Evolutionary conservation across 92 coral and sea anemone genomes (phyloP), one percentile per base, ranked within the genome.

Genomic region (Pocillopora grandis): DNA sequence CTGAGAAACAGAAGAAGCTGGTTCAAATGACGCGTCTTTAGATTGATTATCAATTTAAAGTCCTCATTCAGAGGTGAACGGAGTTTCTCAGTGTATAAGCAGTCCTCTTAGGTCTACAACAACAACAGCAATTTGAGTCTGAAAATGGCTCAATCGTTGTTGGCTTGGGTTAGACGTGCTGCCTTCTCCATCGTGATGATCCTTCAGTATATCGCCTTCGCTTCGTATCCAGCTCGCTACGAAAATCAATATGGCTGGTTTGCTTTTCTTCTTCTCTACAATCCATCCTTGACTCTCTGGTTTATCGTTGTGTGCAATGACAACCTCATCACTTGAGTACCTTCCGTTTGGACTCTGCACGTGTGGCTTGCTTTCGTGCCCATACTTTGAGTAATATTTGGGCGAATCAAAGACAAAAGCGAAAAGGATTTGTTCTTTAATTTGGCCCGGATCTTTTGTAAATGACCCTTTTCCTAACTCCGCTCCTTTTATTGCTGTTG

Each of bases 371-470:
- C 64, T 57, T 80, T 80, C 19, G 12, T 80, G 8, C 75, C 75
- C 59, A 33, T n/a, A 1, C 23, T 68, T 17, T 56, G 42, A 0
- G 33, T 80, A 7, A 66, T 80, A n/a, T 80, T 80, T 67, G 66
- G 65, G 10, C 12, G 67, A 15, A 55, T 55, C 65, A 75, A 55
- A 11, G 76, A 68, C 13, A 37, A 56, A 35, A 62, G 55, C 5
- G 65, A 68, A 10, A 33, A 68, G 18, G 52, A 10, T 49, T 19
- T 13, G n/a, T 68, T 68, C 16, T 13, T 85, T 27, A 27, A 27
- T 27, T 27, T 79, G 96, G 97, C 23, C 96, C 96, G 35, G 91
- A 87, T 78, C 75, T 86, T 1, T 63, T 94, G 75, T 87, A 88
- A 73, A 85, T 85, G 27, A 89, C 91, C 1, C 84, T 93, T 3